Base-by-base conservation (phyloP, 2,797 vertebrate genomes). In the Spea hammondii region DNA sequence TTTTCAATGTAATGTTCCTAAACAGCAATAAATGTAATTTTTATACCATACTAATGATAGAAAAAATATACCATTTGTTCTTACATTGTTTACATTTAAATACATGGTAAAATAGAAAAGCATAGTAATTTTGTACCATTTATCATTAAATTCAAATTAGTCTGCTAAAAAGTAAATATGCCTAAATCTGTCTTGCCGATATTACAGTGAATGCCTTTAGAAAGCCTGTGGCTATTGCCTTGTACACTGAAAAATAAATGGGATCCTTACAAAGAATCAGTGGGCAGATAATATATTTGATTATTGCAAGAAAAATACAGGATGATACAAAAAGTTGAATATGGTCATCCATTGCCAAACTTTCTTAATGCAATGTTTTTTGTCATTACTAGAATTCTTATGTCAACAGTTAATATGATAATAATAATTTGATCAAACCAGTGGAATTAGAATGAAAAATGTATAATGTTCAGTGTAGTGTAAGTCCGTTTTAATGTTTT, bases 151-250 rank as follows among this genome's bases (percentile, higher is more conserved):
- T 14, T 51, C 14, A 62, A 57, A 17, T 4, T 62, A 17, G 59
- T 17, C 3, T 62, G 9, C 8, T 62, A 62, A 17, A 62, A 62
- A 44, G 59, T 62, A 62, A 62, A 62, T 32, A 62, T 62, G 59
- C 12, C 14, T 17, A 62, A 62, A 62, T 66, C 50, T 64, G 6
- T 75, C 51, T 67, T 75, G 64, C 32, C 55, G 51, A 46, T 75
- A 54, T 75, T 65, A 55, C 51, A 75, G 4, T 66, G 73, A 55
- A 8, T 75, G 62, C 73, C 64, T 54, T 4, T n/a, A 75, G 73
- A 64, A 67, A 55, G 73, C 73, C 73, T 75, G 73, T 75, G 62
- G 73, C 64, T 75, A 66, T 75, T 75, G 53, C 47, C 73, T 55
- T 11, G 51, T 75, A 64, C 66, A 32, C 49, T 47, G 51, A 62